Evolutionary conservation across 2,888 invertebrate genomes (phyloP), one percentile per base, ranked within the genome.

Genomic region (Mesorhabditis sp.): DNA sequence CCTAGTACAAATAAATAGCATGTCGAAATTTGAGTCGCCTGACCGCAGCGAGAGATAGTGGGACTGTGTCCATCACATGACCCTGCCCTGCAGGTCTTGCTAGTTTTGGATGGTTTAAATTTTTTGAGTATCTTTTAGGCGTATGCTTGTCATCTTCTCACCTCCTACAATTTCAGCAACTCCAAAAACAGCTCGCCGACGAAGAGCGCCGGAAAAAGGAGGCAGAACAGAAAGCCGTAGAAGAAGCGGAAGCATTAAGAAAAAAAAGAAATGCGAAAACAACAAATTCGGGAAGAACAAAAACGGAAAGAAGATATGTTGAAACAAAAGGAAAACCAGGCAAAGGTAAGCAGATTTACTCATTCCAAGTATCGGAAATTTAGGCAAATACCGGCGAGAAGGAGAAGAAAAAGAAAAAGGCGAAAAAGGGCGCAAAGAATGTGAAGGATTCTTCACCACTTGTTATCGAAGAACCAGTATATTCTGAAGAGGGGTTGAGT

Each of bases 371-470:
- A 13, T 50, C n/a, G 58, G 58, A 50, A 50, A 13, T 50, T 13
- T 50, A 50, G 58, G 58, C 7, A 50, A 50, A 50, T 28, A 28
- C 28, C 7, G 58, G 58, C 7, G 58, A 50, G n/a, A 50, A 50
- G 58, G 58, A 50, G 58, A 50, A 50, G n/a, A 28, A 28, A 28
- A 50, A 50, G 58, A 50, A 50, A 50, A 50, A 50, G 58, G n/a
- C 58, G 58, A 50, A 50, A n/a, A 50, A 50, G 2, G n/a, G n/a
- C 7, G 58, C 58, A n/a, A n/a, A 13, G 58, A 50, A 50, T 13
- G n/a, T n/a, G 58, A 50, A 50, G n/a, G 58, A 50, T 50, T 50
- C 58, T 10, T 50, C 58, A 50, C 58, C 58, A n/a, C 7, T 50
- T 50, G 58, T 50, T 10, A 50, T 50, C n/a, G 58, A 50, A n/a